These are phyloP conservation scores for Lasioglossum zephyrum DNA, from an alignment of 2,888 invertebrate species.

Conservation along the genomic window DNA sequence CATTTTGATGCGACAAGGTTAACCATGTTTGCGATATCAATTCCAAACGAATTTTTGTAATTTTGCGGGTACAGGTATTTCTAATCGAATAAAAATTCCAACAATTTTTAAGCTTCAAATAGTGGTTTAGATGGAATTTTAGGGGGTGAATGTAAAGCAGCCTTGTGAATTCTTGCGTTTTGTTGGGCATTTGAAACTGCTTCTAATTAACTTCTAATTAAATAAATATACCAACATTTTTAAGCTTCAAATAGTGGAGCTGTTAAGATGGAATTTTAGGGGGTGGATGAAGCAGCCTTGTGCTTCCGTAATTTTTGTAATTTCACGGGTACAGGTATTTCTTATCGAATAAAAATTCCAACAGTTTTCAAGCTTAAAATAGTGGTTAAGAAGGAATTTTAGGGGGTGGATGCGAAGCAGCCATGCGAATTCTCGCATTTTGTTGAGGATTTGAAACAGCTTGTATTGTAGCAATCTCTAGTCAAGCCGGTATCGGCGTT, in stretches of 20 bases:
- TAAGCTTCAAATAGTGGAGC: too few species aligned
- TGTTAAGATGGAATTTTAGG: too few species aligned
- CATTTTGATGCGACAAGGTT: background rate
- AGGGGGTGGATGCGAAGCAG: background rate
- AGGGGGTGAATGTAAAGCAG: too few species aligned
- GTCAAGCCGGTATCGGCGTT: slow-evolving; percentile 31
- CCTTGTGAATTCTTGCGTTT: too few species aligned
- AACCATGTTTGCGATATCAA: background rate
- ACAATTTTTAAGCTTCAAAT: too few species aligned
- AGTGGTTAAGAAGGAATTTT: background rate
- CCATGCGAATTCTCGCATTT: background rate
- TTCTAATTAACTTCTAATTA: background rate
- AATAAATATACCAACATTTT: background rate
- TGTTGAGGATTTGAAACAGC: background rate
- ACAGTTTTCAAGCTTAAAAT: too few species aligned
- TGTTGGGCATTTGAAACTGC: background rate
- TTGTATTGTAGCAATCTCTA: slow-evolving; percentile 31
- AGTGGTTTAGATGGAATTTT: too few species aligned
- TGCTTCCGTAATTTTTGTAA: background rate
- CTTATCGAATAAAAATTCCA: background rate
- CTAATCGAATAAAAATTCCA: background rate
- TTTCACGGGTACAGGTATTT: too few species aligned
- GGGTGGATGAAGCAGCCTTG: too few species aligned
- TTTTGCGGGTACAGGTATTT: too few species aligned
- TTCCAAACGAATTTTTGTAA: background rate